Conservation (phyloP, 1,140 invertebrate species). For the Eubasilissa regina region DNA sequence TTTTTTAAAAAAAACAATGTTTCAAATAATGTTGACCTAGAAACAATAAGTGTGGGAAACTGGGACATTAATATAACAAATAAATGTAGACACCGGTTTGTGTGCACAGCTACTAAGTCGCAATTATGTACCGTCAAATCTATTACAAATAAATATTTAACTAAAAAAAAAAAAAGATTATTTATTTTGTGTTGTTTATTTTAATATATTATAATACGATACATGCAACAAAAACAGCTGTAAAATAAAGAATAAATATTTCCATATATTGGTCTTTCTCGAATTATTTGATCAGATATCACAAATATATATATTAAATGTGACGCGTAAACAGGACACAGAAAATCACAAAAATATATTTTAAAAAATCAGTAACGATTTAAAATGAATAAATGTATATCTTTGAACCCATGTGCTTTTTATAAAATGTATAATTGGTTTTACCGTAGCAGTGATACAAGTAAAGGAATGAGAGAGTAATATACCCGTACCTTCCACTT, state of each 20-base stretch:
- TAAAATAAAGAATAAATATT: neutral
- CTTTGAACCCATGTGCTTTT: neutral
- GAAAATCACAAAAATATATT: too few relatives aligned
- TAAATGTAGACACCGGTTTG: neutral
- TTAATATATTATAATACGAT: neutral
- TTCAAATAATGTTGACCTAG: constrained; percentile 25
- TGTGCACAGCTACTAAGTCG: neutral
- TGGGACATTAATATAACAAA: constrained; percentile 19
- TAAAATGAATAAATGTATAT: too few relatives aligned
- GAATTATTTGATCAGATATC: neutral
- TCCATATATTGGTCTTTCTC: neutral
- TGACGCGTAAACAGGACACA: too few relatives aligned
- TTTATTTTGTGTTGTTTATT: neutral
- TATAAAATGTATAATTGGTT: constrained; percentile 4
- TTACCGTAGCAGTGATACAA: constrained; percentile 22
- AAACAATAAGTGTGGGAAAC: constrained; percentile 31
- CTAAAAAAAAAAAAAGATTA: neutral
- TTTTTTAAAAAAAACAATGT: constrained; percentile 26
- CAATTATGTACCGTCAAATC: neutral
- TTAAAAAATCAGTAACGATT: too few relatives aligned
- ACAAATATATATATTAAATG: neutral
- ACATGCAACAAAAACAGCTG: neutral
- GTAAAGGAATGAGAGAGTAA: constrained; percentile 17
- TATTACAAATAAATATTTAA: neutral
- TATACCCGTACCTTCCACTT: constrained; percentile 30